Evolutionary conservation across 2,113 vertebrate species (phyloP).

Genomic region (Phrynocephalus versicolor): DNA sequence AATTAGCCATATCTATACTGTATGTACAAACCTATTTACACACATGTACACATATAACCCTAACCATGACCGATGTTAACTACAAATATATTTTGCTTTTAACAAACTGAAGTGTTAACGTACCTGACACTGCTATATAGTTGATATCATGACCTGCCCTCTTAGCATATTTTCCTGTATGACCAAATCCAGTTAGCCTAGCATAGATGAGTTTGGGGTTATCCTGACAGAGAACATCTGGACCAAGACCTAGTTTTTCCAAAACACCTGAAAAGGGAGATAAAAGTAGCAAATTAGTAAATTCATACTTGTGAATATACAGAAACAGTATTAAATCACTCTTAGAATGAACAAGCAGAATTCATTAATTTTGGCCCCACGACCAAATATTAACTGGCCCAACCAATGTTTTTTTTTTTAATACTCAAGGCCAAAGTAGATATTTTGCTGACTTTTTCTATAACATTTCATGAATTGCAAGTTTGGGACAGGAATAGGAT

Average conservation of each 20-base stretch:
- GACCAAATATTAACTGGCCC: background rate
- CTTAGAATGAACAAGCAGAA: background rate
- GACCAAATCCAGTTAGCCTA: conserved; percentile 92
- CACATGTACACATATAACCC: too few species aligned
- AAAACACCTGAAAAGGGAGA: conserved; percentile 84
- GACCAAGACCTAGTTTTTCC: conserved; percentile 92
- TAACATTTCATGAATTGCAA: background rate
- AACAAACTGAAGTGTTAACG: conserved; percentile 1
- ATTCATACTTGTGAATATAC: background rate
- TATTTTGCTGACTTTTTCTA: background rate
- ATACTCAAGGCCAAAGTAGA: background rate
- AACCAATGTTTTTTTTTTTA: background rate
- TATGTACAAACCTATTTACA: too few species aligned
- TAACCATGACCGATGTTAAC: too few species aligned
- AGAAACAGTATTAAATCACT: background rate
- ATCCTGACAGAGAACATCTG: conserved; percentile 78
- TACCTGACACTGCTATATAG: conserved; percentile 92
- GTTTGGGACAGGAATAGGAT: background rate
- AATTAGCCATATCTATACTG: too few species aligned
- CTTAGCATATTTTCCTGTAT: conserved; percentile 79
- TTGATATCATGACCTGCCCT: conserved; percentile 95
- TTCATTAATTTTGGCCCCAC: too few species aligned
- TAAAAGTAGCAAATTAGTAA: background rate
- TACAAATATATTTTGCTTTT: too few species aligned
- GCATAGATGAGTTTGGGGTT: conserved; percentile 93